phyloP scores from a whole-genome alignment of 2,888 invertebrate species.

The Drosophila robusta region DNA sequence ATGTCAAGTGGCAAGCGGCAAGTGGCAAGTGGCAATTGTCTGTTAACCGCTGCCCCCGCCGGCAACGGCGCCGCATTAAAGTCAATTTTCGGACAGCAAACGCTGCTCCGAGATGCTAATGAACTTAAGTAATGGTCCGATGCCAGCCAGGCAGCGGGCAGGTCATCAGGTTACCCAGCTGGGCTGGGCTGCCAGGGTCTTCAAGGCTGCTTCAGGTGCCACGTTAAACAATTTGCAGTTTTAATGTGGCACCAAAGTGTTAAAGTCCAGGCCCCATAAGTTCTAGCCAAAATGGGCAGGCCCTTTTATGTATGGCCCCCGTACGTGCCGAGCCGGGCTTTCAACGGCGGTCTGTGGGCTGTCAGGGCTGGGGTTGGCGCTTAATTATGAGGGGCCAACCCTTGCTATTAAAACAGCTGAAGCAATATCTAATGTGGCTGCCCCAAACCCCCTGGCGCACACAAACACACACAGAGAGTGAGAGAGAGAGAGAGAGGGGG shows the following conservation, averaged over 20 bases:
- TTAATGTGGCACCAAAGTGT: constrained; percentile 79
- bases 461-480: neutral
- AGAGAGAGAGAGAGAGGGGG: neutral
- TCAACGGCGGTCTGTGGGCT: constrained; percentile 32
- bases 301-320: constrained; percentile 67
- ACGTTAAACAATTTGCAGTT: constrained; percentile 77
- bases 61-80: constrained; percentile 33
- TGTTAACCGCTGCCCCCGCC: constrained; percentile 16
- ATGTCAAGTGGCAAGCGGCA: constrained; percentile 21
- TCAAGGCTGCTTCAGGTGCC: constrained; percentile 39
- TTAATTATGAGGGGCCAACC: constrained; percentile 74
- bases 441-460: neutral
- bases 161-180: constrained; percentile 27
- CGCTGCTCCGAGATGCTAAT: constrained; percentile 68
- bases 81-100: constrained; percentile 46
- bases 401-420: constrained; percentile 71
- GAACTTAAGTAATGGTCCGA: constrained; percentile 71
- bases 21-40: constrained; percentile 29
- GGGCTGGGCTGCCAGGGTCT: constrained; percentile 15
- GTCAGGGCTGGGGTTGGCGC: constrained; percentile 22
- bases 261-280: constrained; percentile 76
- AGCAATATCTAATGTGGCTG: constrained; percentile 67
- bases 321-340: constrained; percentile 68
- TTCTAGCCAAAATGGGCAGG: constrained; percentile 61
- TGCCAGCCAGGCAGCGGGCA: constrained; percentile 4